Evolutionary conservation across 2,113 vertebrate genomes (phyloP).

Genomic region (Dermatemys mawii): DNA sequence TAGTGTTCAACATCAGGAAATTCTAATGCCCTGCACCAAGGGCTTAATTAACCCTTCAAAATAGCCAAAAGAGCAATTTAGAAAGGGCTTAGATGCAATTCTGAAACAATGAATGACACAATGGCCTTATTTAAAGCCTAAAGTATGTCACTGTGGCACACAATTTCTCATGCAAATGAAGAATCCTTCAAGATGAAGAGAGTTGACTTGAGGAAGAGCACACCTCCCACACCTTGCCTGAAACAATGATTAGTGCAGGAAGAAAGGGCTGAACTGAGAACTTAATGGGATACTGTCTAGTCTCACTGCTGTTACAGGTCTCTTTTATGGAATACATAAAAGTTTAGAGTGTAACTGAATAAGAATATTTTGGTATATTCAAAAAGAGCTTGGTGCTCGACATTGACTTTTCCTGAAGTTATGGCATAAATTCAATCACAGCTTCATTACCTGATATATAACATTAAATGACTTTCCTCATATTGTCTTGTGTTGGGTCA

Average conservation of each 20-base stretch:
- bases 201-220: background rate
- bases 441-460: background rate
- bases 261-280: background rate
- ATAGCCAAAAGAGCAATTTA: background rate
- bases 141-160: background rate
- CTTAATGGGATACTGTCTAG: background rate
- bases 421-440: background rate
- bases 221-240: background rate
- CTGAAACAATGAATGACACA: background rate
- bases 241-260: conserved; percentile 4
- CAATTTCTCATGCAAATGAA: conserved; percentile 29
- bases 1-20: conserved; percentile 2
- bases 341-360: background rate
- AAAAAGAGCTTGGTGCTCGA: background rate
- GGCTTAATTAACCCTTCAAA: conserved; percentile 27
- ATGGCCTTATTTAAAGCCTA: background rate
- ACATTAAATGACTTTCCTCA: background rate
- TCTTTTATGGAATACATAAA: background rate
- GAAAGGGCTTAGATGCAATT: background rate
- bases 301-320: background rate
- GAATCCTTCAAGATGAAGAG: background rate
- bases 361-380: background rate
- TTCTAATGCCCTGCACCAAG: background rate
- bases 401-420: background rate
- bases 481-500: background rate